Evolutionary conservation across 2,113 vertebrate genomes (phyloP).

Genomic region (chimpanzee (Pan troglodytes)): NHGRI_mPanTro3-v2.1_pri NC_072408.2:138327001-138327500

Average conservation of each 20-base stretch:
- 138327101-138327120: neutral
- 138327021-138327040: fast-evolving
- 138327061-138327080: fast-evolving
- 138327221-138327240: neutral
- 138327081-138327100: fast-evolving
- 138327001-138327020: fast-evolving
- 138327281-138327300: neutral
- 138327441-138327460: too few species aligned
- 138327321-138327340: neutral
- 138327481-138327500: fast-evolving
- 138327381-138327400: neutral
- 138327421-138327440: neutral
- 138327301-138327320: too few species aligned
- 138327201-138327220: fast-evolving
- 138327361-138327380: neutral
- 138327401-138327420: neutral
- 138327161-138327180: fast-evolving
- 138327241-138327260: neutral
- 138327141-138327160: neutral
- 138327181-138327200: neutral
- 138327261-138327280: neutral
- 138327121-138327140: fast-evolving
- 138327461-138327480: neutral
- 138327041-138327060: neutral
- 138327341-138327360: fast-evolving